Conservation (phyloP, 2,888 invertebrate genomes). For the Orthosia incerta region DNA sequence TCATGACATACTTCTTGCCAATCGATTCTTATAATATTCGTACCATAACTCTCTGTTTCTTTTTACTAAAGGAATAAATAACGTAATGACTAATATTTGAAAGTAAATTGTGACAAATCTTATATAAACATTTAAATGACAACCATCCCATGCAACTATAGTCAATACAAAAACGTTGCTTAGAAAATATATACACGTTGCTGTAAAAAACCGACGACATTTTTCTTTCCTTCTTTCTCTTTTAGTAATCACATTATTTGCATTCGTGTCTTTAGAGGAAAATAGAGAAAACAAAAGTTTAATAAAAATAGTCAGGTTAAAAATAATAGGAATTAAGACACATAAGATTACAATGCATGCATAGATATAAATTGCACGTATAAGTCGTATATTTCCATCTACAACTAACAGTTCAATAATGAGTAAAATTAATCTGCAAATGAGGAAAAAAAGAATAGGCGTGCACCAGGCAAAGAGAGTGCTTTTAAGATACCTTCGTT, state of each 20-base stretch:
- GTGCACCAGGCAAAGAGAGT: slow-evolving; percentile 42
- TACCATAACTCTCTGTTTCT: slow-evolving; percentile 33
- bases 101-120: background rate
- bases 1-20: slow-evolving; percentile 10
- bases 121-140: background rate
- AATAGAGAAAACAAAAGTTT: slow-evolving; percentile 20
- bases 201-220: slow-evolving; percentile 12
- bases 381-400: background rate
- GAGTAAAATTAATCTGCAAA: slow-evolving; percentile 14
- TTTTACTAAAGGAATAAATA: slow-evolving; percentile 35
- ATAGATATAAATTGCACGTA: background rate
- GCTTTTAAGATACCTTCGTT: slow-evolving; percentile 36
- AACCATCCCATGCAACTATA: slow-evolving; percentile 24
- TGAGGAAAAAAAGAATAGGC: background rate
- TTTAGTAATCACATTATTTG: background rate
- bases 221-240: slow-evolving; percentile 11
- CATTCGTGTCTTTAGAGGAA: background rate
- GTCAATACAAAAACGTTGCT: slow-evolving; percentile 20
- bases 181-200: slow-evolving; percentile 15
- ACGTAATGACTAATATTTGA: slow-evolving; percentile 22
- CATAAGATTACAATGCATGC: background rate
- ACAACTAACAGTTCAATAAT: slow-evolving; percentile 6
- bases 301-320: slow-evolving; percentile 31
- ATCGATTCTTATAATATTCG: slow-evolving; percentile 24
- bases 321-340: slow-evolving; percentile 14